Percentiles rank a stretch among this genome's conserved stretches.
Evolutionary conservation across 92 coral and sea anemone genomes (phyloP).

Genomic region (Parazoanthus darwini): DNA sequence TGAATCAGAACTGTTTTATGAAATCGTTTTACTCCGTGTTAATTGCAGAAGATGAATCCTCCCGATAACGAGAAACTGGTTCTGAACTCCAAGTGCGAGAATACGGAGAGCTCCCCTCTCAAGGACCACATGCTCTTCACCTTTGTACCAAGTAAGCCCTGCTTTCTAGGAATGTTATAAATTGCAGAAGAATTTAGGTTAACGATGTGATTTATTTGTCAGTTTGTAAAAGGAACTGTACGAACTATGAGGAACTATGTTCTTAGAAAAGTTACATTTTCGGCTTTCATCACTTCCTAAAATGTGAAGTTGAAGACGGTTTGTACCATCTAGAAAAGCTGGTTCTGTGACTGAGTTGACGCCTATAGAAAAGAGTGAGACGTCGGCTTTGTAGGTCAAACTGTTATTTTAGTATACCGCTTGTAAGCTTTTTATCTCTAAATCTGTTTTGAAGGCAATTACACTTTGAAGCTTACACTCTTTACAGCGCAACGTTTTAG

Average conservation of each 20-base stretch:
- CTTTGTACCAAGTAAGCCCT: conserved; percentile 87
- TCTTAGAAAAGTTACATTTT: background rate
- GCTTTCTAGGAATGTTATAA: background rate
- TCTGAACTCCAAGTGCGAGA: conserved; percentile 83
- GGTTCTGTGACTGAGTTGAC: no score
- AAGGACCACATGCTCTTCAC: conserved; percentile 76
- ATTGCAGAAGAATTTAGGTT: background rate
- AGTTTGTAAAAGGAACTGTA: background rate
- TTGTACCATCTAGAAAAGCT: no score
- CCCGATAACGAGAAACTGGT: conserved; percentile 68
- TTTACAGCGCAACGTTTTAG: no score
- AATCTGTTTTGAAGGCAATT: no score
- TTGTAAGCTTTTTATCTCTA: no score
- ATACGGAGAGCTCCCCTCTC: conserved; percentile 59
- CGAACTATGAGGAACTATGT: background rate
- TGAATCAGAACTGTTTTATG: background rate
- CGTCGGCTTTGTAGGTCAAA: no score
- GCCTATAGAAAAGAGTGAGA: no score
- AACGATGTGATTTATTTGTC: background rate
- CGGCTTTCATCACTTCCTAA: no score
- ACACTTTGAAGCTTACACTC: no score
- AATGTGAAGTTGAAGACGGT: no score
- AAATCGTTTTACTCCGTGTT: background rate
- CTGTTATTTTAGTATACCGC: no score
- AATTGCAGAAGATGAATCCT: conserved; percentile 66